Evolutionary conservation across 2,113 vertebrate species (phyloP).

Genomic region (Bujurquina vittata): DNA sequence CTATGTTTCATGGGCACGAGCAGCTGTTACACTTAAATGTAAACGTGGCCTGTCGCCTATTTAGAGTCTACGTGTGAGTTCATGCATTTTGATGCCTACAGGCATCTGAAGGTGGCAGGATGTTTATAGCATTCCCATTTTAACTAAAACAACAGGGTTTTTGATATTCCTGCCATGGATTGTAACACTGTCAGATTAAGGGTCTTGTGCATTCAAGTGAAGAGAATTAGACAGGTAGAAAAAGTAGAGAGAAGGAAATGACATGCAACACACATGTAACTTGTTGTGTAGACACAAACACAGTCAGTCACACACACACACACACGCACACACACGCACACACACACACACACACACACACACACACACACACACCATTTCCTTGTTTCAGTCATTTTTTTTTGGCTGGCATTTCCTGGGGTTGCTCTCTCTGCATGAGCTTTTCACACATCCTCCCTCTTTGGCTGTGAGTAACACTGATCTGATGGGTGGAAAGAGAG

Average conservation of each 20-base stretch:
- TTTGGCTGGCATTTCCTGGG: conserved; percentile 67
- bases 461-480: conserved; percentile 62
- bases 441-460: conserved; percentile 69
- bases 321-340: conserved; percentile 22
- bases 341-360: too few species aligned
- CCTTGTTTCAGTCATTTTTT: too few species aligned
- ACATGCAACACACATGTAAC: neutral
- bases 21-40: conserved; percentile 9
- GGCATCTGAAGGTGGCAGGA: neutral
- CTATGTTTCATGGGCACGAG: neutral
- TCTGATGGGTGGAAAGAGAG: conserved; percentile 49
- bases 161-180: conserved; percentile 42
- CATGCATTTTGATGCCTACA: neutral
- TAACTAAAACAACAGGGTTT: conserved; percentile 37
- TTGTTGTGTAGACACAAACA: conserved; percentile 16
- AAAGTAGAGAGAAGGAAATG: conserved; percentile 25
- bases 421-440: conserved; percentile 62
- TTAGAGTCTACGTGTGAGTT: neutral
- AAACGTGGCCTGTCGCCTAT: conserved; percentile 29
- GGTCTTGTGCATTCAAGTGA: conserved; percentile 40
- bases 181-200: conserved; percentile 40
- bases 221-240: conserved; percentile 58
- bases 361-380: neutral
- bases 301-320: conserved; percentile 6
- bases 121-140: conserved; percentile 31